phyloP scores from a whole-genome alignment of 2,113 vertebrate species.

The Sinocyclocheilus rhinocerous region DNA sequence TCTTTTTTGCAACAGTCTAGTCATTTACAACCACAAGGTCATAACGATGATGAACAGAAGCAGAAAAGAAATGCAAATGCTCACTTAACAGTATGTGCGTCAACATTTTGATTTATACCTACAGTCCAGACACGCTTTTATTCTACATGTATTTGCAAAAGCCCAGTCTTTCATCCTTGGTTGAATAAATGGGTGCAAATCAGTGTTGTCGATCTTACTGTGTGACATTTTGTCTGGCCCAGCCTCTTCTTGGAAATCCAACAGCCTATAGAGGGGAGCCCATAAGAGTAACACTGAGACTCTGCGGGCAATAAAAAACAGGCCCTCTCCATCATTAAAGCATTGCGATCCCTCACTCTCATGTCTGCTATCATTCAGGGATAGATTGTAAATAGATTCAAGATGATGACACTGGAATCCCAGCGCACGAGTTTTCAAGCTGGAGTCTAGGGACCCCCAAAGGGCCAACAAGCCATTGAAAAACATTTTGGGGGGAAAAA shows the following conservation, averaged over 20 bases:
- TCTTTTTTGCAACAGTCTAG: constrained; percentile 16
- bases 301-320: constrained; percentile 61
- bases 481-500: too few relatives aligned
- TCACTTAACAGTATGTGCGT: constrained; percentile 37
- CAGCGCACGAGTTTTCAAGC: not conserved
- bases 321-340: constrained; percentile 54
- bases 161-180: constrained; percentile 56
- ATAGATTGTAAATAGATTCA: constrained; percentile 35
- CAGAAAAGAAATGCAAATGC: constrained; percentile 42
- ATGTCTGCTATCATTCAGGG: constrained; percentile 38
- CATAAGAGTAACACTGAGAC: constrained; percentile 35
- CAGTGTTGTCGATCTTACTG: constrained; percentile 55
- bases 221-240: constrained; percentile 59
- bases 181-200: constrained; percentile 63
- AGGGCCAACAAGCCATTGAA: too few relatives aligned
- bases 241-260: constrained; percentile 57
- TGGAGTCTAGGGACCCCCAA: not conserved
- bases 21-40: constrained; percentile 30
- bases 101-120: constrained; percentile 65
- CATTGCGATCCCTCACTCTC: constrained; percentile 52
- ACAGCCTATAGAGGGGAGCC: constrained; percentile 38
- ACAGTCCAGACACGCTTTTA: constrained; percentile 65
- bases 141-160: constrained; percentile 59
- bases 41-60: constrained; percentile 39
- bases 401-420: not conserved